Percentiles rank a stretch among this genome's conserved stretches.
Evolutionary conservation across 2,797 vertebrate genomes (phyloP).

Genomic region (Oceanodroma leucorhoa): DNA sequence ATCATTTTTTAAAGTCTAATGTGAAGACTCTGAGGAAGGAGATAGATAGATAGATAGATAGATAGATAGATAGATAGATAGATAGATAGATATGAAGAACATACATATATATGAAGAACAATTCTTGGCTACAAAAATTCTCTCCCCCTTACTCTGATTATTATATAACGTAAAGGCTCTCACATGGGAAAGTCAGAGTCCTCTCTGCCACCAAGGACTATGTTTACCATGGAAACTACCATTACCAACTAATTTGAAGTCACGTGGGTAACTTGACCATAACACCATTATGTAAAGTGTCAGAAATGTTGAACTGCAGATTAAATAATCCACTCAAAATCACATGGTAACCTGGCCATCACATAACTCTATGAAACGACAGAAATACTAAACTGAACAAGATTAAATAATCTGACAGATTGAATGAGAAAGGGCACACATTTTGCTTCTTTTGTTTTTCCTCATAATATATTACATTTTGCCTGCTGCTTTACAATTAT

Average conservation of each 20-base stretch:
- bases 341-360: neutral
- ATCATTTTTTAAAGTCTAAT: neutral
- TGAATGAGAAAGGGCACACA: neutral
- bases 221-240: neutral
- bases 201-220: neutral
- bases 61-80: too few species aligned
- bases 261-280: neutral
- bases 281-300: neutral
- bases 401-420: neutral
- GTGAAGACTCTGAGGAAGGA: neutral
- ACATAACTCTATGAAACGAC: neutral
- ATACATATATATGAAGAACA: accelerated
- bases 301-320: neutral
- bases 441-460: neutral
- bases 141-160: neutral
- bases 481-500: neutral
- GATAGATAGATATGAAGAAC: too few species aligned
- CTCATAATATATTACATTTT: neutral
- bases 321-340: neutral
- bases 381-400: neutral
- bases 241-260: neutral
- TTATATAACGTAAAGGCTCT: neutral
- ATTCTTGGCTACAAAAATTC: neutral
- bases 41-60: too few species aligned
- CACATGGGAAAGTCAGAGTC: neutral